phyloP scores from a whole-genome alignment of 2,113 vertebrate species.

The Haemorhous mexicanus region DNA sequence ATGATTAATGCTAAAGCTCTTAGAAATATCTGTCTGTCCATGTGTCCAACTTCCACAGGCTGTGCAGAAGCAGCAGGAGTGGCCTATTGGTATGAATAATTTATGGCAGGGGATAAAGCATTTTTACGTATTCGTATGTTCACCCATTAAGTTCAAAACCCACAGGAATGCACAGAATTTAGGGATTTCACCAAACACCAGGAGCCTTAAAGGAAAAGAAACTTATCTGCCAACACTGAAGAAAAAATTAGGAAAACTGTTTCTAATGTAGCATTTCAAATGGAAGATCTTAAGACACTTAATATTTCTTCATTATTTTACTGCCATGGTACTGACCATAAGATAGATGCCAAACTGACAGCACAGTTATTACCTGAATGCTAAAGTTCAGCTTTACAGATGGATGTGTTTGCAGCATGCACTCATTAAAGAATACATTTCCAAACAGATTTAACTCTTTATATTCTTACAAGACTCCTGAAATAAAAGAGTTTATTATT shows the following conservation, averaged over 20 bases:
- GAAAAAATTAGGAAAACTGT: background rate
- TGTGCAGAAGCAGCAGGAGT: background rate
- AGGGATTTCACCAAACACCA: background rate
- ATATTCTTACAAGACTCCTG: background rate
- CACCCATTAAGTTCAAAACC: slow-evolving; percentile 36
- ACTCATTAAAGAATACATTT: background rate
- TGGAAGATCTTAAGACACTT: background rate
- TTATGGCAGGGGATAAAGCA: slow-evolving; percentile 4
- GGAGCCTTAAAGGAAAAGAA: slow-evolving; percentile 21
- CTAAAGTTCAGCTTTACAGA: background rate
- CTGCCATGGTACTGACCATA: background rate
- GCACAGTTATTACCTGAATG: background rate
- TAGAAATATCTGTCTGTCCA: background rate
- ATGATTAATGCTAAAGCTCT: slow-evolving; percentile 24
- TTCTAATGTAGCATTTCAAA: background rate
- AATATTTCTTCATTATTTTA: slow-evolving; percentile 40
- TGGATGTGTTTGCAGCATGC: background rate
- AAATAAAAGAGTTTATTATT: background rate
- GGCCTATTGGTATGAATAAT: slow-evolving; percentile 33
- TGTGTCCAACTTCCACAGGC: background rate
- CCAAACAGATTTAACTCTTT: background rate
- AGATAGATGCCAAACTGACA: slow-evolving; percentile 6
- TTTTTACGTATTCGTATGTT: slow-evolving; percentile 35
- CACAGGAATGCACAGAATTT: slow-evolving; percentile 53
- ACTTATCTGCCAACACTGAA: background rate